These are phyloP conservation scores for Sminthurides bifidus DNA, from an alignment of 1,140 invertebrate species.

Conservation along the genomic window DNA sequence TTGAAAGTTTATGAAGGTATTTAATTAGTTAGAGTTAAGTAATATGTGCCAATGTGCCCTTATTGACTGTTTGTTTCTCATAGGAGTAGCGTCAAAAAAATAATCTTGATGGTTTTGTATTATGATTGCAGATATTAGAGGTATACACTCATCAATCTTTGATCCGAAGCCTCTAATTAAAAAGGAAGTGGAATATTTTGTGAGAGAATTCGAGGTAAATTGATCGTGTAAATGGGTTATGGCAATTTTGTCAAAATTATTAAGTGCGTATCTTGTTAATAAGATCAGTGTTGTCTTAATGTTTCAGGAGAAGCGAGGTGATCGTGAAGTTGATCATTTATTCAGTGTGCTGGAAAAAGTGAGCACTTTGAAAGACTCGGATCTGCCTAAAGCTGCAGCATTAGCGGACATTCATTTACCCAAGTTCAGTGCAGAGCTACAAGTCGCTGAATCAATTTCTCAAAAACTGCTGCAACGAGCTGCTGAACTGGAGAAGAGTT, in stretches of 20 bases:
- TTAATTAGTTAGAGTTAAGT: no score
- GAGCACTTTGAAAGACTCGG: slow-evolving; percentile 59
- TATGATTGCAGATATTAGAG: slow-evolving; percentile 54
- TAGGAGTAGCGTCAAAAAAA: background rate
- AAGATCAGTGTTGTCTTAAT: background rate
- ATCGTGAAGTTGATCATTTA: slow-evolving; percentile 63
- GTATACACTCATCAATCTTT: slow-evolving; percentile 69
- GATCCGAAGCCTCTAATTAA: slow-evolving; percentile 69
- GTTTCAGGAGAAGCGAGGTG: slow-evolving; percentile 54
- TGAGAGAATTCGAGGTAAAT: slow-evolving; percentile 68
- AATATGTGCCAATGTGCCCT: no score
- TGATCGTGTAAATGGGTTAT: slow-evolving; percentile 4
- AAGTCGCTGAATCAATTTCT: slow-evolving; percentile 49
- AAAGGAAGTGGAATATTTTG: slow-evolving; percentile 68
- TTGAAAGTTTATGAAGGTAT: background rate
- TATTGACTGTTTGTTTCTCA: background rate
- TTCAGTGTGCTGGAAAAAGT: slow-evolving; percentile 63
- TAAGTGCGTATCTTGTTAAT: background rate
- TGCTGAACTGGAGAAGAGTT: slow-evolving; percentile 38
- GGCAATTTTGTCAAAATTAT: slow-evolving; percentile 4
- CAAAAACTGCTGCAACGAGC: slow-evolving; percentile 34
- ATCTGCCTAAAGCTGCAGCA: slow-evolving; percentile 50
- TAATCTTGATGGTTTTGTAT: background rate
- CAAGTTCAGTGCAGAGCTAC: slow-evolving; percentile 51
- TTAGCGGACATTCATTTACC: slow-evolving; percentile 49